These are phyloP conservation scores for Mugil cephalus DNA, from an alignment of 2,113 vertebrate genomes.

Conservation along the genomic window DNA sequence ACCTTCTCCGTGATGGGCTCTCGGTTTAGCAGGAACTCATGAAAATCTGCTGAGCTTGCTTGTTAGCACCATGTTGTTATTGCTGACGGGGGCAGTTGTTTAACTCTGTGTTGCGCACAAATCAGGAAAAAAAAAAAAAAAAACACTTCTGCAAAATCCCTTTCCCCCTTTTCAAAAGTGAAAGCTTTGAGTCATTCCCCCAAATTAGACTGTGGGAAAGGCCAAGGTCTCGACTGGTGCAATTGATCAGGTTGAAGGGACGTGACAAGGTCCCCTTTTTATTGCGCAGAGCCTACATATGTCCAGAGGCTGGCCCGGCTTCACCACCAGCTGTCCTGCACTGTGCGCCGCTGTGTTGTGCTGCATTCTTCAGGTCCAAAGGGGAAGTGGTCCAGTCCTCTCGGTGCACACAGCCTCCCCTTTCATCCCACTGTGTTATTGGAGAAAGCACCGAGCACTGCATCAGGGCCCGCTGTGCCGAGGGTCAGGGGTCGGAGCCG, in stretches of 20 bases:
- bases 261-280: slow-evolving; percentile 55
- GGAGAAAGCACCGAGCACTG: slow-evolving; percentile 69
- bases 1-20: slow-evolving; percentile 40
- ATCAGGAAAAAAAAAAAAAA: too few relatives aligned
- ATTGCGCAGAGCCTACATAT: slow-evolving; percentile 35
- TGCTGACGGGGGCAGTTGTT: slow-evolving; percentile 23
- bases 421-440: slow-evolving; percentile 77
- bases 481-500: slow-evolving; percentile 72
- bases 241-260: slow-evolving; percentile 55
- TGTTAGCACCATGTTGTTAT: slow-evolving; percentile 3
- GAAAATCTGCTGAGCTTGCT: slow-evolving; percentile 53
- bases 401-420: slow-evolving; percentile 49
- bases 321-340: slow-evolving; percentile 46
- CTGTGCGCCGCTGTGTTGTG: slow-evolving; percentile 32
- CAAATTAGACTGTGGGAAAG: slow-evolving; percentile 31
- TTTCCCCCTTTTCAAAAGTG: background rate
- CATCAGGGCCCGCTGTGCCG: slow-evolving; percentile 64
- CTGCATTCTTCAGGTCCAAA: slow-evolving; percentile 62
- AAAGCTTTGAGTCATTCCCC: slow-evolving; percentile 15
- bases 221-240: slow-evolving; percentile 32
- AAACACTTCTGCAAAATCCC: background rate
- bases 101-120: slow-evolving; percentile 1
- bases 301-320: slow-evolving; percentile 44
- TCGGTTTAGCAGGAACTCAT: slow-evolving; percentile 21
- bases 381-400: slow-evolving; percentile 67